These are phyloP conservation scores for Anisognathus igniventris DNA, from an alignment of 2,797 vertebrate genomes.

Conservation along the genomic window DNA sequence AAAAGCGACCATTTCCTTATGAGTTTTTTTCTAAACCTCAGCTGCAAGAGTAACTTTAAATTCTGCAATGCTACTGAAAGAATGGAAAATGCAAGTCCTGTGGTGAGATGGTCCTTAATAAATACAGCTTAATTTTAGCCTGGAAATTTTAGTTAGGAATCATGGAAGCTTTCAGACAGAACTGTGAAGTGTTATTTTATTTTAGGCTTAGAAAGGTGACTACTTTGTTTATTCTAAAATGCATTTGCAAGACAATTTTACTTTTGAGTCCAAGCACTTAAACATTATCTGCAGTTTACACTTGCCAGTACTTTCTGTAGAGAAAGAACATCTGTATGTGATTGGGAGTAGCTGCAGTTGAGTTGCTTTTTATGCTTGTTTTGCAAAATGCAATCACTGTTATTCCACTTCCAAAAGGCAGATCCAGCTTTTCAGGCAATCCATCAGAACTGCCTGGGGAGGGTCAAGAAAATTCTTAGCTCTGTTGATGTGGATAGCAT, in stretches of 20 bases:
- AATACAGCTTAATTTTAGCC: not conserved
- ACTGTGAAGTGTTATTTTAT: not conserved
- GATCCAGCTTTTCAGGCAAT: not conserved
- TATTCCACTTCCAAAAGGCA: not conserved
- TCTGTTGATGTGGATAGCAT: not conserved
- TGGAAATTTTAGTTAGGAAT: not conserved
- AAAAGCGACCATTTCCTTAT: not conserved
- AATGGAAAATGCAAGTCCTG: not conserved
- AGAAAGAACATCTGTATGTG: slow-evolving; percentile 16
- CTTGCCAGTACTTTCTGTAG: not conserved
- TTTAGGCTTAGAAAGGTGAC: not conserved
- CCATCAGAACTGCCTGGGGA: not conserved
- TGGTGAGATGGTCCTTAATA: not conserved
- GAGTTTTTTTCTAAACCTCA: not conserved
- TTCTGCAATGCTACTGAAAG: not conserved
- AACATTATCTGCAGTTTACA: not conserved
- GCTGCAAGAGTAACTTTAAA: not conserved
- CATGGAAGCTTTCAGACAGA: not conserved
- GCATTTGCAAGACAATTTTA: not conserved
- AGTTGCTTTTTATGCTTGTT: not conserved
- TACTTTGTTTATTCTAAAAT: not conserved
- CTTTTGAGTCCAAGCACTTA: not conserved
- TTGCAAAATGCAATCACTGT: not conserved
- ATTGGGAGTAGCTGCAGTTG: not conserved
- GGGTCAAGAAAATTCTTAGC: not conserved